These are phyloP conservation scores for Manis pentadactyla DNA, from an alignment of 2,797 vertebrate species.

Conservation along the genomic window DNA sequence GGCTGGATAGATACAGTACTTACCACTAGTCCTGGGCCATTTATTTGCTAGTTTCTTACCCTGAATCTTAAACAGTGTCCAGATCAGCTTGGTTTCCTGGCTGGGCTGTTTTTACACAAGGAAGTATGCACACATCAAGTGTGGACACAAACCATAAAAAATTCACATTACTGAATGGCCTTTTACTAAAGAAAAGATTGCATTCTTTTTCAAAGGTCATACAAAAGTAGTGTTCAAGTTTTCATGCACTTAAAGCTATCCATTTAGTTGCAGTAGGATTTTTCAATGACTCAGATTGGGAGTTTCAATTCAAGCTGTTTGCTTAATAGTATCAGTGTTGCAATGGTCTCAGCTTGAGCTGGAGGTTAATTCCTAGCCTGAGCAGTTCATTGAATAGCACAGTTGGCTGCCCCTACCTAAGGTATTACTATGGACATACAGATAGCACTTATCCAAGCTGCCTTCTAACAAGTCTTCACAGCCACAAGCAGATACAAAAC, in stretches of 20 bases:
- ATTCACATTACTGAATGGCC: background rate
- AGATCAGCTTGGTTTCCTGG: background rate
- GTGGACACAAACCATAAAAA: background rate
- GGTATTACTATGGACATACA: background rate
- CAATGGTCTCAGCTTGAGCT: background rate
- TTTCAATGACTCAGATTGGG: background rate
- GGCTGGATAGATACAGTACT: background rate
- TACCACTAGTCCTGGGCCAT: background rate
- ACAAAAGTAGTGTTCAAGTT: background rate
- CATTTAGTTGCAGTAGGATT: background rate
- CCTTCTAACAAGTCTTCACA: background rate
- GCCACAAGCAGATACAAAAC: background rate
- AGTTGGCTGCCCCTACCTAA: background rate
- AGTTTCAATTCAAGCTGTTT: conserved; percentile 2
- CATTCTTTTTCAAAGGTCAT: conserved; percentile 35
- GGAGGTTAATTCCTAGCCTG: background rate
- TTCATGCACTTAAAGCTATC: background rate
- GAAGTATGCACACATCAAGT: background rate
- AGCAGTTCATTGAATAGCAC: background rate
- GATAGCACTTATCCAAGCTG: background rate
- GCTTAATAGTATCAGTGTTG: background rate
- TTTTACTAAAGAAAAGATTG: background rate
- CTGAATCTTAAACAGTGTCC: background rate
- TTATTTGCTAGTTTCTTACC: background rate
- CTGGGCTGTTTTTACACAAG: background rate